Evolutionary conservation across 1,140 invertebrate species (phyloP), one percentile per base, ranked within the genome.

Genomic region (Andricus grossulariae): DNA sequence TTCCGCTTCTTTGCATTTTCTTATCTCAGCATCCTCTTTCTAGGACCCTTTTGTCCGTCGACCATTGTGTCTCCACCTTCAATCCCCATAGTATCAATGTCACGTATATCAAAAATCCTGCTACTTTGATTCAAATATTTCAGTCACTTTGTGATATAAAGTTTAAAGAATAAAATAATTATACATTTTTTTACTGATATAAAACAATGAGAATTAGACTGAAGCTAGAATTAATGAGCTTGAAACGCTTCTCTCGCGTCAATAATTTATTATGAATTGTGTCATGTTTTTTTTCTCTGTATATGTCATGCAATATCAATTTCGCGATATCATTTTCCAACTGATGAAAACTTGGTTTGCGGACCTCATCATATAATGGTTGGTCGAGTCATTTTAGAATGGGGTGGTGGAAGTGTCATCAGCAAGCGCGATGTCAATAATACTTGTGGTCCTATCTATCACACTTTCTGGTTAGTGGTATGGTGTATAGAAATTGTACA

Each of bases 1-100:
- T 66, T 66, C 60, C 60, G 60, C 60, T 66, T n/a, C 60, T 66
- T 66, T 66, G 60, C 60, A 66, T 66, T 66, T 66, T 66, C 60
- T 66, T 66, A 66, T 66, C 60, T 66, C 60, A 66, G 60, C 25
- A 66, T 66, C 60, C 60, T 66, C 60, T 66, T 66, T 66, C 60
- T 66, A 39, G 60, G 60, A 66, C 32, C 60, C 60, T 32, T 66
- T 66, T 66, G 60, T 66, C 60, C 32, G 60, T 66, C 60, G 15
- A 66, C 60, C 25, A 66, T 66, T 66, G 60, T 66, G 60, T 32
- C 39, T 45, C 25, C 60, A 66, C 45, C 60, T 66, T 66, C 60
- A 66, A 45, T 66, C 60, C 60, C 32, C 60, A 66, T 66, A 39
- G 60, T 66, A 66, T 66, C 60, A 66, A 66, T 66, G 60, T 21